Percentiles rank a stretch among this genome's conserved stretches.
phyloP scores from a whole-genome alignment of 2,888 invertebrate genomes.

The Pecten maximus region DNA sequence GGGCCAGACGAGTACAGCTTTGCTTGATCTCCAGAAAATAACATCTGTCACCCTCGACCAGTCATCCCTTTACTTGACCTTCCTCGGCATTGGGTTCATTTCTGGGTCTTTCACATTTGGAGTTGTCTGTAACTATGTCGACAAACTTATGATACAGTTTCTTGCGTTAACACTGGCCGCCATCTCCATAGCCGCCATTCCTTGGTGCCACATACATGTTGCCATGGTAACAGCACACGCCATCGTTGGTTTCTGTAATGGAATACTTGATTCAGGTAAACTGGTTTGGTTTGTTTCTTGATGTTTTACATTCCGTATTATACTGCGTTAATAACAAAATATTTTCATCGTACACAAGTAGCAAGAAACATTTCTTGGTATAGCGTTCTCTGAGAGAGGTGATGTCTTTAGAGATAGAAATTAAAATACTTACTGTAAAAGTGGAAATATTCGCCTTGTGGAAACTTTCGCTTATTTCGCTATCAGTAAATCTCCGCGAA shows the following conservation, averaged over 20 bases:
- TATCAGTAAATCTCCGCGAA: too few species aligned
- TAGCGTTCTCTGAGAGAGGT: too few species aligned
- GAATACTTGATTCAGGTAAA: background rate
- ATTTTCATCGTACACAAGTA: too few species aligned
- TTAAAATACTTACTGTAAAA: too few species aligned
- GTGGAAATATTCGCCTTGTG: too few species aligned
- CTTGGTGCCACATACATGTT: background rate
- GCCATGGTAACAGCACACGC: background rate
- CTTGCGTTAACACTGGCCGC: background rate
- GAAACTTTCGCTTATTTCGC: too few species aligned
- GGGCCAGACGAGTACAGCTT: background rate
- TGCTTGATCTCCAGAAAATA: background rate
- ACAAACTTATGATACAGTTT: background rate
- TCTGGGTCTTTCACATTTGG: background rate
- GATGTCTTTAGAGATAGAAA: too few species aligned
- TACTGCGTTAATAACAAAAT: too few species aligned
- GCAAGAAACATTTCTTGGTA: too few species aligned
- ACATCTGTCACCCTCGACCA: background rate
- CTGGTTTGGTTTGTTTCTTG: background rate
- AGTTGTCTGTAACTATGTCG: constrained; percentile 7
- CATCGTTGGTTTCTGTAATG: background rate
- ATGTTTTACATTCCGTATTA: too few species aligned
- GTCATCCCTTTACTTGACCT: background rate
- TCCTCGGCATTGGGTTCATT: background rate
- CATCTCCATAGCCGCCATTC: background rate